Evolutionary conservation across 2,888 invertebrate genomes (phyloP).

Genomic region (Ophion obscuratus): DNA sequence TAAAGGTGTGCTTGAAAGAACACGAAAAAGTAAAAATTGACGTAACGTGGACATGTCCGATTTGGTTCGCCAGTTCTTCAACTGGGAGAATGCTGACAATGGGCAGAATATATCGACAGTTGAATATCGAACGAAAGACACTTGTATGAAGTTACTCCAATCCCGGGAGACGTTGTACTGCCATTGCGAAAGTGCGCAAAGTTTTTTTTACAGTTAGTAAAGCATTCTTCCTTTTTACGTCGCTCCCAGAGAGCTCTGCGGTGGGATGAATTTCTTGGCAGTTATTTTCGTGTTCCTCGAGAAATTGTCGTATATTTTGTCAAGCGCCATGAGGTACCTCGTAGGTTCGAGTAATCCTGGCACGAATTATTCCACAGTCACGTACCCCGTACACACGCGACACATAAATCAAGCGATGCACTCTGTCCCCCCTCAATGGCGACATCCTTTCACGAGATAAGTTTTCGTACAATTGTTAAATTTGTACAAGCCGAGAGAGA

Average conservation of each 20-base stretch:
- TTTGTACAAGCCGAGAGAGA: slow-evolving; percentile 18
- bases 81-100: too few relatives aligned
- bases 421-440: slow-evolving; percentile 7
- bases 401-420: slow-evolving; percentile 54
- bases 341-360: slow-evolving; percentile 48
- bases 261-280: slow-evolving; percentile 58
- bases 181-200: too few relatives aligned
- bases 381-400: slow-evolving; percentile 46
- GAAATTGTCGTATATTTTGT: slow-evolving; percentile 35
- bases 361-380: slow-evolving; percentile 57
- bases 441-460: slow-evolving; percentile 34
- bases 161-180: too few relatives aligned
- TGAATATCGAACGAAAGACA: background rate
- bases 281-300: slow-evolving; percentile 29
- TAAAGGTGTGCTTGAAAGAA: too few relatives aligned
- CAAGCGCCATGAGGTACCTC: slow-evolving; percentile 18
- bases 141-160: background rate
- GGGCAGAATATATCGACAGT: too few relatives aligned
- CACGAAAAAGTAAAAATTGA: too few relatives aligned
- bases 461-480: slow-evolving; percentile 40
- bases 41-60: too few relatives aligned
- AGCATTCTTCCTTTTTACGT: slow-evolving; percentile 15
- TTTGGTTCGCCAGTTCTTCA: too few relatives aligned
- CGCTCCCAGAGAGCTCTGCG: slow-evolving; percentile 6
- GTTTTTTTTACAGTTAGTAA: background rate